Evolutionary conservation across 2,113 vertebrate genomes (phyloP), one percentile per base, ranked within the genome.

Genomic region (Otolemur garnettii): DNA sequence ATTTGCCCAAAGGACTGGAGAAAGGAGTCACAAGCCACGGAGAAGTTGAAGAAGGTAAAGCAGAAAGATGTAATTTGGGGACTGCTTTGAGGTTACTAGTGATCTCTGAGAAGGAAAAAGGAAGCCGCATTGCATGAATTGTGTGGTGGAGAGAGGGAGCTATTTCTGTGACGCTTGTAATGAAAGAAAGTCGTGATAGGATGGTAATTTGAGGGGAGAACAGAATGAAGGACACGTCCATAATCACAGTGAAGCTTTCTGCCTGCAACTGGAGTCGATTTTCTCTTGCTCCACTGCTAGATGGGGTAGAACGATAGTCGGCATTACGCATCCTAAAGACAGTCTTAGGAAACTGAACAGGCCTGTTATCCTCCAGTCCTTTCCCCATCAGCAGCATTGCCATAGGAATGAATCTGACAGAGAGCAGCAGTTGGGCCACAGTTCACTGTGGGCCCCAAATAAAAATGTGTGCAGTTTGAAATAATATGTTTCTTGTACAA

Each of bases 141-240:
- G 78, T 10, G 26, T 74, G 82, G 68, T 35, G 26, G 68, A 53
- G 89, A 77, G 30, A 92, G 35, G 45, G 17, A 80, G 77, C 38
- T 92, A 62, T 95, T 92, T 89, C 72, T 94, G 81, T 93, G 79
- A 74, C 33, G 71, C 42, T 68, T 33, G 75, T 92, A 59, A 88
- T 94, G 50, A 92, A 93, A 94, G 66, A 90, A 87, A 87, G 35
- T 5, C 60, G 21, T 35, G 53, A 33, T 62, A 71, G 3, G 5
- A 55, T 78, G 22, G 22, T 66, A 85, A 91, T 72, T 77, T 91
- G 72, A 93, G 50, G 55, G 26, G 50, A 78, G 75, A 71, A 24
- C 30, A 28, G 77, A 77, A 80, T 62, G 74, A 74, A 69, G 72
- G 82, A 87, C 80, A 85, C 72, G 38, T 81, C 35, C 71, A 66